Conservation (phyloP, 2,797 vertebrate species). For the Hylomyscus alleni region DNA sequence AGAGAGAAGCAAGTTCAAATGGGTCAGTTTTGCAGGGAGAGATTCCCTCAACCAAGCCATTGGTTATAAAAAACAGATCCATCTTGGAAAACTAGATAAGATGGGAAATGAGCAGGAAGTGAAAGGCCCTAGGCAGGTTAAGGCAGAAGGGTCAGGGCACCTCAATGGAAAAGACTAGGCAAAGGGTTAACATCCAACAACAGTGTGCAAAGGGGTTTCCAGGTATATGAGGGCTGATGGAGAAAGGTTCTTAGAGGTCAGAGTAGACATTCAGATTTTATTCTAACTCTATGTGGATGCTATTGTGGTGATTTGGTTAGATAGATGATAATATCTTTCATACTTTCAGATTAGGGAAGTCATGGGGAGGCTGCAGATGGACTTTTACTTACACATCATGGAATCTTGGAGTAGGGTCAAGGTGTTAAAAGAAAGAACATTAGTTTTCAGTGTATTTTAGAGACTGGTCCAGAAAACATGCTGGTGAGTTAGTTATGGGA, state of each 20-base stretch:
- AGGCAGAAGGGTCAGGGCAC: background rate
- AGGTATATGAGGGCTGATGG: accelerated
- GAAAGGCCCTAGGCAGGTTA: background rate
- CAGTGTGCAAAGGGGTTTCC: background rate
- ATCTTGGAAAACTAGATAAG: background rate
- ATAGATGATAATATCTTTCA: background rate
- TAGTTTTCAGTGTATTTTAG: background rate
- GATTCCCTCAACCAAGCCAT: background rate
- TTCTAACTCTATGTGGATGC: background rate
- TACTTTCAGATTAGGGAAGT: background rate
- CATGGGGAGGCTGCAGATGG: background rate
- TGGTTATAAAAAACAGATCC: background rate
- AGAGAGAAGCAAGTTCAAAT: background rate
- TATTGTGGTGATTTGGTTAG: background rate
- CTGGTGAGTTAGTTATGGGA: background rate
- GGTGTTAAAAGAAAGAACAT: background rate
- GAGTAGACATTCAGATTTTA: background rate
- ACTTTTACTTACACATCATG: background rate
- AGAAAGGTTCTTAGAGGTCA: background rate
- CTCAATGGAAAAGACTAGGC: background rate
- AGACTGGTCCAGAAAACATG: background rate
- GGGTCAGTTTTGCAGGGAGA: background rate
- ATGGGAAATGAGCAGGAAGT: background rate
- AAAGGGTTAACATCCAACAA: background rate
- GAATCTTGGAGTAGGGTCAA: background rate